Evolutionary conservation across 2,797 vertebrate genomes (phyloP), one percentile per base, ranked within the genome.

Genomic region (Staurois parvus): DNA sequence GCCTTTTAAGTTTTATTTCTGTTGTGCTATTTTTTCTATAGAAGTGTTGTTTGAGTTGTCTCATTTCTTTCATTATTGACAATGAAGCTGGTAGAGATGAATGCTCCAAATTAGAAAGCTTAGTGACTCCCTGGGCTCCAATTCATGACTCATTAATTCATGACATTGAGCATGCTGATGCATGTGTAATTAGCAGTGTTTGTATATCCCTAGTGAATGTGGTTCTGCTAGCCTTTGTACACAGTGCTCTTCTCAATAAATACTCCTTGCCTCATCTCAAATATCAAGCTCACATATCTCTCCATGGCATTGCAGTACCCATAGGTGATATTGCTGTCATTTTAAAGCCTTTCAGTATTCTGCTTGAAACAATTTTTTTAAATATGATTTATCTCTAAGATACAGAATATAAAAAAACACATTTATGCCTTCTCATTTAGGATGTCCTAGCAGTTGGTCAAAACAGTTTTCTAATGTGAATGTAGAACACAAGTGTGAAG

Each of bases 61-160:
- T 83, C 59, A 87, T 79, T 79, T 83, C 80, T 83, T 84, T 79
- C 81, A 74, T 79, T 87, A 79, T 87, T 87, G 85, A 87, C 85
- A 87, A 84, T 87, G 85, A 87, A 83, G 81, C 76, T 75, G 81
- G 85, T 83, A 79, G 85, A 84, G 85, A 84, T 87, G 81, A 70
- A 87, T 87, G 81, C 75, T 87, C 85, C 76, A 84, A 87, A 87
- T 87, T 87, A 87, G 85, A 79, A 84, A 87, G 85, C 85, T 83
- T 87, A 87, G 85, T 83, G 81, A 84, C 85, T 87, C 85, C 85
- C 85, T 79, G 85, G 81, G 85, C 81, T 87, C 81, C 85, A 87
- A 87, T 87, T 87, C 85, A 84, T 84, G 85, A 87, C 85, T 87
- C 85, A 87, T 87, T 87, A 87, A 87, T 87, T 87, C 85, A 87